Base-by-base conservation (phyloP, 2,888 invertebrate species). In the Ophion obscuratus region DNA sequence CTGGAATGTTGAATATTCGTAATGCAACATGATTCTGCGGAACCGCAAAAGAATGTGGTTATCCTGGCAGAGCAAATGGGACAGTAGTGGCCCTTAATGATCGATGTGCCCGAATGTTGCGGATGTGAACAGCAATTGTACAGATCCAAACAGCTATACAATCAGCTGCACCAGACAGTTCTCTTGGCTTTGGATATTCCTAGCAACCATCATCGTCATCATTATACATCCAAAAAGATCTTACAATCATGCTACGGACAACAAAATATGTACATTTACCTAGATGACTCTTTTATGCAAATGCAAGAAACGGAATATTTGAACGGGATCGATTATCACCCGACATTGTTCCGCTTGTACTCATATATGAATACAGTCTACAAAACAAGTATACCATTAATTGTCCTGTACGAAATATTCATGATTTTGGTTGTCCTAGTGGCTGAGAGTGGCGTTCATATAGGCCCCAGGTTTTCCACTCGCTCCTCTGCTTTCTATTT, bases 391-490 rank as follows among this genome's bases (percentile, higher is more conserved):
- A 66, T 80, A 47, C 73, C 44, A 77, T 86, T 81, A 81, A 86
- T 83, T 59, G 83, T 61, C 77, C 59, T 73, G 57, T 61, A 59
- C 27, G 74, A 75, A 83, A 81, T 78, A 68, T 70, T 73, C 81
- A 78, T 66, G 80, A 83, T 83, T 81, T 74, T 36, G 83, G 77
- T 78, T 68, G 68, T 81, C 77, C 66, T 74, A 9, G 71, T n/a
- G 75, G 75, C 36, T 73, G 77, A 66, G 62, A 76, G 76, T 61
- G 71, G 31, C 79, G 66, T 59, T 47, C 36, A 66, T 80, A 80
- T 66, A 75, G 59, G 68, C 62, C 36, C 83, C 47, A 86, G 81
- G 80, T 83, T 83, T 83, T 80, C 74, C 68, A 24, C 27, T 11
- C 36, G 83, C 77, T 59, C 57, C 27, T 4, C 57, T 36, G 67